Evolutionary conservation across 2,888 invertebrate species (phyloP), one percentile per base, ranked within the genome.

Genomic region (Aplocera efformata): DNA sequence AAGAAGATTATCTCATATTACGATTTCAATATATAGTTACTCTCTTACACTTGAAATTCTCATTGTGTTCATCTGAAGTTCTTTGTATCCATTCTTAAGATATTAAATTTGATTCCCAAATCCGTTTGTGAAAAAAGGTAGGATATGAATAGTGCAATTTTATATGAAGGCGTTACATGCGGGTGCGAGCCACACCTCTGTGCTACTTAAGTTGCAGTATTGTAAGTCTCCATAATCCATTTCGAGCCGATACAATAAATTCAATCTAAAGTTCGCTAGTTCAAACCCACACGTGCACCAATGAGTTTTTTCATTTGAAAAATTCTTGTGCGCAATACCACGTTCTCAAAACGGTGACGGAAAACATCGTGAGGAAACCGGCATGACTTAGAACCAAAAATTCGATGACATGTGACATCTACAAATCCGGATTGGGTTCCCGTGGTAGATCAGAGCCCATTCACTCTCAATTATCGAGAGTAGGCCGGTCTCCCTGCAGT

Each of bases 161-260:
- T 56, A 46, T 55, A 54, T 60, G 63, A 44, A 32, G 45, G 48
- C 32, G 35, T 30, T 41, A 40, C 42, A 48, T 50, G 35, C 37
- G 42, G 53, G 52, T 48, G 62, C 71, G 64, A 66, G 67, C 65
- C 32, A 53, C 47, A 58, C 50, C 52, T 62, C 62, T 64, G 71
- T 65, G 50, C 46, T 40, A 42, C 50, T 56, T 58, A 72, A 64
- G 47, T 45, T 37, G 42, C 36, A 49, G 32, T 33, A 9, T 34
- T 23, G 42, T 24, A 23, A 11, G 48, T 51, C 43, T 47, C 33
- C 53, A 42, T 42, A 48, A 30, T 25, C 30, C 20, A n/a, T 23
- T 10, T 9, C 17, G 1, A 20, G 10, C 11, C 20, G 17, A 8
- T 7, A 24, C 9, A n/a, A n/a, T n/a, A n/a, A n/a, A n/a, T n/a